Percentiles rank a stretch among this genome's conserved stretches.
Evolutionary conservation across 2,797 vertebrate genomes (phyloP).

Genomic region (Etheostoma perlongum): DNA sequence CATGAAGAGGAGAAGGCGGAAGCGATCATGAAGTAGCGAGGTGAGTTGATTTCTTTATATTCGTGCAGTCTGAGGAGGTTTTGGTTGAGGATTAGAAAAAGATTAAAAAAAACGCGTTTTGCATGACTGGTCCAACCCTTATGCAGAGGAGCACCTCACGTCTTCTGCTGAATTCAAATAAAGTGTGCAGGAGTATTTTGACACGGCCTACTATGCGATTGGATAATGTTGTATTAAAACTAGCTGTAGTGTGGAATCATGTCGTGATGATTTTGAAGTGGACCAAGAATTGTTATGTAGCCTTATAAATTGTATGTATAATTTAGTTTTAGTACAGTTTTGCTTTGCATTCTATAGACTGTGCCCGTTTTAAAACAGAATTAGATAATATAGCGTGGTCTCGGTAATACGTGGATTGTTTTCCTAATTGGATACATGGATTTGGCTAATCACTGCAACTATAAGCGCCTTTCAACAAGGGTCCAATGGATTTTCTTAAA

Average conservation of each 20-base stretch:
- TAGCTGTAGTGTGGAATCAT: neutral
- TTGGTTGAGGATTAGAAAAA: conserved; percentile 27
- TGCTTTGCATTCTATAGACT: neutral
- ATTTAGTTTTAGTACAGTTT: conserved; percentile 15
- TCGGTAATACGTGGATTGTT: conserved; percentile 68
- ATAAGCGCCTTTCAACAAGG: conserved; percentile 75
- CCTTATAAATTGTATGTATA: neutral
- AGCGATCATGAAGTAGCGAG: conserved; percentile 65
- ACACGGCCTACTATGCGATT: neutral
- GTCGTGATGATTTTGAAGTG: neutral
- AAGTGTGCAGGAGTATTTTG: conserved; percentile 35
- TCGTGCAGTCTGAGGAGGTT: conserved; percentile 25
- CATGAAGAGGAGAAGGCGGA: conserved; percentile 19
- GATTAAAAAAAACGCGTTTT: conserved; percentile 28
- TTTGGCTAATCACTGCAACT: conserved; percentile 72
- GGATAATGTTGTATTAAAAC: neutral
- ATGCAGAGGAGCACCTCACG: conserved; percentile 51
- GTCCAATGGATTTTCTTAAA: conserved; percentile 46
- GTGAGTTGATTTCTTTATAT: conserved; percentile 63
- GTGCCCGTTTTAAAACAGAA: conserved; percentile 51
- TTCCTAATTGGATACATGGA: conserved; percentile 78
- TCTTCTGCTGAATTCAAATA: conserved; percentile 42
- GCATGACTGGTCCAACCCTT: conserved; percentile 61
- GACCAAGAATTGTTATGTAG: neutral
- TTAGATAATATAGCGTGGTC: conserved; percentile 55